Evolutionary conservation across 2,113 vertebrate genomes (phyloP).

Genomic region (Cnemophilus loriae): DNA sequence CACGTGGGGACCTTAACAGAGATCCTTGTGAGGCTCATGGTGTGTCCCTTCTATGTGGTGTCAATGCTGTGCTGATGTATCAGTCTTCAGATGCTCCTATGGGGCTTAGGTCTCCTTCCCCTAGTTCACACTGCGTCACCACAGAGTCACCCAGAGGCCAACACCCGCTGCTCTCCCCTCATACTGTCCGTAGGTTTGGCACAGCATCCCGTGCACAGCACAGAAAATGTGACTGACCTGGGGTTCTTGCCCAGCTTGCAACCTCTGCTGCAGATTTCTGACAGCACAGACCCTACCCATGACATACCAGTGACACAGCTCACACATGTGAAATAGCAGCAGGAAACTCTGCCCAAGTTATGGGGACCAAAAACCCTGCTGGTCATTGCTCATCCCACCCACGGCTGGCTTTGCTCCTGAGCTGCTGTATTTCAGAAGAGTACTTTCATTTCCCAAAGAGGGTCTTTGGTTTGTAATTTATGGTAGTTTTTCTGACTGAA

Average conservation of each 20-base stretch:
- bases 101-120: background rate
- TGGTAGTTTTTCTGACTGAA: background rate
- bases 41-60: background rate
- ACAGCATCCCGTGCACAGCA: fast-evolving
- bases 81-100: background rate
- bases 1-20: background rate
- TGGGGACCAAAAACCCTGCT: background rate
- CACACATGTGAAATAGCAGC: background rate
- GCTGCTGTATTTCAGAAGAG: background rate
- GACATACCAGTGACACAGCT: background rate
- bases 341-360: background rate
- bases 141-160: background rate
- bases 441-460: background rate
- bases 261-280: background rate
- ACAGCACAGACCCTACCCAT: background rate
- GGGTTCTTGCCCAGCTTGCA: background rate
- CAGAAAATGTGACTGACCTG: background rate
- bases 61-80: background rate
- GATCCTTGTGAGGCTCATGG: fast-evolving
- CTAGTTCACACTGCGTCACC: background rate
- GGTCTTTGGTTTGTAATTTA: background rate
- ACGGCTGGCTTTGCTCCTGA: background rate
- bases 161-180: background rate
- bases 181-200: fast-evolving
- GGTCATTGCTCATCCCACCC: background rate